Percentiles rank a stretch among this genome's conserved stretches.
Evolutionary conservation across 2,797 vertebrate genomes (phyloP).

Genomic region (Danio kyathit): DNA sequence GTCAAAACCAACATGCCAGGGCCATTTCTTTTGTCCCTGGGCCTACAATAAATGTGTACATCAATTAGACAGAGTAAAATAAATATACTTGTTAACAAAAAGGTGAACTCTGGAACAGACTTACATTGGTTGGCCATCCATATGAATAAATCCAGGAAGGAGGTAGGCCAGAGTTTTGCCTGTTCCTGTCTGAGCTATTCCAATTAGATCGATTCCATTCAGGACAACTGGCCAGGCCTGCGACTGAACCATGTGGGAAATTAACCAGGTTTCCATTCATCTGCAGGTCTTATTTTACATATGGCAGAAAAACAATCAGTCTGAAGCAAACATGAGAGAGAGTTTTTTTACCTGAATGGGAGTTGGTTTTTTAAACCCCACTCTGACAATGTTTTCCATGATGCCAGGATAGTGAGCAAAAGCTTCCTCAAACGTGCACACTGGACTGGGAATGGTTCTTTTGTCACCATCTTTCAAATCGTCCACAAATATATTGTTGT

Average conservation of each 20-base stretch:
- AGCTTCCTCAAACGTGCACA: constrained; percentile 87
- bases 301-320: not conserved
- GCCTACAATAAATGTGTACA: constrained; percentile 68
- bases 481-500: constrained; percentile 91
- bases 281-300: not conserved
- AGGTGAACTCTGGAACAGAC: constrained; percentile 51
- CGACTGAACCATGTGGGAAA: constrained; percentile 76
- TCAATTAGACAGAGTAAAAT: not conserved
- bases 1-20: constrained; percentile 96
- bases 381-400: constrained; percentile 88
- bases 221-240: constrained; percentile 95
- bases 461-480: constrained; percentile 89
- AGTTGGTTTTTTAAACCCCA: constrained; percentile 90
- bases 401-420: constrained; percentile 88
- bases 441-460: constrained; percentile 87
- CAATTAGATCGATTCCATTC: constrained; percentile 92
- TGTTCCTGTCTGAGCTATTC: constrained; percentile 95
- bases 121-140: constrained; percentile 93
- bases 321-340: not conserved
- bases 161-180: constrained; percentile 96
- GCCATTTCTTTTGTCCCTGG: constrained; percentile 78
- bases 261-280: not conserved
- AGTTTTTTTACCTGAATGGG: constrained; percentile 91
- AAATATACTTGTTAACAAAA: not conserved
- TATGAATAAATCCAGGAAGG: constrained; percentile 95